A percentile compares a stretch with the other conserved stretches of the same genome.
These are phyloP conservation scores for Parascotia fuliginaria DNA, from an alignment of 2,888 invertebrate species.

Conservation along the genomic window DNA sequence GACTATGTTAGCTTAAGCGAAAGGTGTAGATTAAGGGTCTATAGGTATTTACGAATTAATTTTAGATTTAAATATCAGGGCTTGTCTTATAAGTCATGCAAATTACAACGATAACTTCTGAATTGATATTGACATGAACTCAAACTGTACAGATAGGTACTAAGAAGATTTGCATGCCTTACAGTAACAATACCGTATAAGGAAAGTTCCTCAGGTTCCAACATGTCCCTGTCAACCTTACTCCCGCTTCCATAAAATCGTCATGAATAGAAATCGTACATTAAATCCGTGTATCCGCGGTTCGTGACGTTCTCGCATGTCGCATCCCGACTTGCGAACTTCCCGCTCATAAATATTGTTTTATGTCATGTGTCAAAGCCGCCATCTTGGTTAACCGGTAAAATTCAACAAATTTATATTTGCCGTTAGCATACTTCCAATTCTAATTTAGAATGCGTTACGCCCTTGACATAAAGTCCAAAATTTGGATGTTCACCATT, in stretches of 20 bases:
- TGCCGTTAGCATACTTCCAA: conserved; percentile 44
- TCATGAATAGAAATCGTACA: conserved; percentile 80
- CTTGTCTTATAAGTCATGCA: conserved; percentile 30
- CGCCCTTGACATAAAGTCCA: conserved; percentile 62
- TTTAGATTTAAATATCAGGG: no score
- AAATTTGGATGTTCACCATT: conserved; percentile 45
- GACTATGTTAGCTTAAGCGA: no score
- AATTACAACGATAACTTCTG: conserved; percentile 20
- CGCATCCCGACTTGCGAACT: conserved; percentile 78
- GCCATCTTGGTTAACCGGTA: conserved; percentile 73
- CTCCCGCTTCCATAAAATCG: conserved; percentile 63
- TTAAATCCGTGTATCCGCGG: conserved; percentile 71
- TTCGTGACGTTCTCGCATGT: conserved; percentile 82
- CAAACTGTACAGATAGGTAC: conserved; percentile 14
- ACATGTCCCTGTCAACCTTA: conserved; percentile 46
- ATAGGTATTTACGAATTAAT: no score
- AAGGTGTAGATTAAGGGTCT: no score
- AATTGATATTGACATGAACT: conserved; percentile 16
- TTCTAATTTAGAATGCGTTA: conserved; percentile 53
- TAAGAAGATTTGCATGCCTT: conserved; percentile 24
- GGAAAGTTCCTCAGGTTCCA: conserved; percentile 36
- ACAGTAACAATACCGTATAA: conserved; percentile 14
- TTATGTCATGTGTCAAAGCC: conserved; percentile 81
- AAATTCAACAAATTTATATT: conserved; percentile 59
- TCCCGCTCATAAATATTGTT: conserved; percentile 78